A percentile compares a stretch with the other conserved stretches of the same genome.
Evolutionary conservation across 1,140 invertebrate genomes (phyloP).

Genomic region (Drosophila sechellia): DNA sequence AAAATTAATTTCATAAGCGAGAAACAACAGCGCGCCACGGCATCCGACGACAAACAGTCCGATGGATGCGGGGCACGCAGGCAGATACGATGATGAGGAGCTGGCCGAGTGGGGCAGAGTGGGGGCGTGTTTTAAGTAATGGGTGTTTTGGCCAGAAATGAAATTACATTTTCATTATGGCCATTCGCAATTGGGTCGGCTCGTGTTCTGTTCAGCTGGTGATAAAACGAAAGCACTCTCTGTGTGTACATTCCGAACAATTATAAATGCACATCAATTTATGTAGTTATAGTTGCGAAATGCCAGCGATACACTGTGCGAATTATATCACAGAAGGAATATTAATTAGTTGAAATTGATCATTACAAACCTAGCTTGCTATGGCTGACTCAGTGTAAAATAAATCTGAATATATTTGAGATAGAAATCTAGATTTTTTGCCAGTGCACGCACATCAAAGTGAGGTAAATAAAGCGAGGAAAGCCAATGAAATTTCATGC

Average conservation of each 20-base stretch:
- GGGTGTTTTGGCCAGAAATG: constrained; percentile 51
- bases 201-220: constrained; percentile 15
- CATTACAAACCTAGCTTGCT: too few species aligned
- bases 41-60: constrained; percentile 41
- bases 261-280: constrained; percentile 81
- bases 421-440: background rate
- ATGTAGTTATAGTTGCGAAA: constrained; percentile 35
- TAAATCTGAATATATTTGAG: too few species aligned
- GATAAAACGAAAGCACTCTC: constrained; percentile 43
- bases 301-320: too few species aligned
- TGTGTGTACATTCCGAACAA: constrained; percentile 55
- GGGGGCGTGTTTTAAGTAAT: constrained; percentile 40
- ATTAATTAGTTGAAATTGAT: too few species aligned
- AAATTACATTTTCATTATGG: constrained; percentile 82
- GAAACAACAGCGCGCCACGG: constrained; percentile 36
- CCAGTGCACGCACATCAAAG: constrained; percentile 44
- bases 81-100: background rate
- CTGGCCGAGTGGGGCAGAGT: background rate
- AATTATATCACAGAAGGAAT: too few species aligned
- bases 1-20: constrained; percentile 78
- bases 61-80: constrained; percentile 22
- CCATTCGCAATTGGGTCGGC: constrained; percentile 31
- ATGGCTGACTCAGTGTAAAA: too few species aligned
- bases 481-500: constrained; percentile 71
- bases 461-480: constrained; percentile 43